Evolutionary conservation across 2,113 vertebrate species (phyloP).

Genomic region (Esox niger): DNA sequence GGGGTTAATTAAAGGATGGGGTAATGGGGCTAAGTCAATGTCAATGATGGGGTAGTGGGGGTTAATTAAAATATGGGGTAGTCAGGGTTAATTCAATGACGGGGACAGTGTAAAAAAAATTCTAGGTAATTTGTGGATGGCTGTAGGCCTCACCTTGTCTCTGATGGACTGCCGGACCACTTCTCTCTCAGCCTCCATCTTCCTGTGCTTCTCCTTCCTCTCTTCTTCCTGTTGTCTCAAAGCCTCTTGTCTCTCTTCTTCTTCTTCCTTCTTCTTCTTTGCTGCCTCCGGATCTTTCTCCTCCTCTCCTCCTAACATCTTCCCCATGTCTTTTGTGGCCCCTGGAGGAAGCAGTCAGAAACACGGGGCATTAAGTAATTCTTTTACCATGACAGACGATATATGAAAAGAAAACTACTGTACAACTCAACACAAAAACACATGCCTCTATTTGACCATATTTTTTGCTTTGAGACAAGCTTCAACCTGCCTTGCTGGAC

Average conservation of each 20-base stretch:
- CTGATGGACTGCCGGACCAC: conserved; percentile 97
- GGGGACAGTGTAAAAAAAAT: background rate
- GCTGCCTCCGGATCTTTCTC: conserved; percentile 96
- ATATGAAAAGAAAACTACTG: too few relatives aligned
- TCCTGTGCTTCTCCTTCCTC: conserved; percentile 90
- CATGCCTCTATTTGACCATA: too few relatives aligned
- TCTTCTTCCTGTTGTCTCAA: conserved; percentile 96
- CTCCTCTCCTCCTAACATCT: conserved; percentile 97
- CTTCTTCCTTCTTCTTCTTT: conserved; percentile 96
- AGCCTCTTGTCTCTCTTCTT: conserved; percentile 94
- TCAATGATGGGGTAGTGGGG: too few relatives aligned
- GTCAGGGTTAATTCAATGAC: background rate
- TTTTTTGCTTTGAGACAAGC: too few relatives aligned
- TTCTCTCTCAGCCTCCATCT: conserved; percentile 96
- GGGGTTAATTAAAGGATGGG: background rate
- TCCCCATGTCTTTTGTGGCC: conserved; percentile 99
- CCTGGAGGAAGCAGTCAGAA: conserved; percentile 63
- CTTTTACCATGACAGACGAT: background rate
- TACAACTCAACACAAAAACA: too few relatives aligned
- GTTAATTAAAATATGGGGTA: background rate
- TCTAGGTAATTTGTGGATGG: background rate
- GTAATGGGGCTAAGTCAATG: too few relatives aligned
- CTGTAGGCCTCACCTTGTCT: conserved; percentile 82
- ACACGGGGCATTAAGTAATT: background rate
- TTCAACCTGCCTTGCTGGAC: too few relatives aligned